Base-by-base conservation (phyloP, 2,113 vertebrate species). In the Atrichornis clamosus region DNA sequence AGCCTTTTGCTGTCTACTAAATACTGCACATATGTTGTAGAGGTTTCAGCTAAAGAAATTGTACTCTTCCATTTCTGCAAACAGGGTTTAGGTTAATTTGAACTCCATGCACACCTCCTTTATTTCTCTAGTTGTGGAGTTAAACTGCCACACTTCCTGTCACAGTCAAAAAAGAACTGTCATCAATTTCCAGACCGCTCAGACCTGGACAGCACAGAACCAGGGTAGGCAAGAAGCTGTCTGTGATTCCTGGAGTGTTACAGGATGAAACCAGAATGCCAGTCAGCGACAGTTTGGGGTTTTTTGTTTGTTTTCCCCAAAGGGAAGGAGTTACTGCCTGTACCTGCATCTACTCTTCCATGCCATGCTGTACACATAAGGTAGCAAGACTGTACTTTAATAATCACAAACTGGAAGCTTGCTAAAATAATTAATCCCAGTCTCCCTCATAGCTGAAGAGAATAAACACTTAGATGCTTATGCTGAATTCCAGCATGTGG, bases 401-500 rank as follows among this genome's bases (percentile, higher is more conserved):
- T 65, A 77, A 80, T 80, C 59, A 76, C 59, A 73, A 74, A 69
- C n/a, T 67, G 46, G 85, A 87, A 86, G 52, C 72, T 88, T 78
- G 39, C 50, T 73, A 47, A 77, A 0, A 56, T 77, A 84, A 90
- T 80, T 90, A 88, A 70, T 72, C 55, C 79, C 83, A 79, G 59
- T 21, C 65, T 91, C 35, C 35, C 23, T 79, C 70, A 35, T 42
- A 85, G 81, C n/a, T 91, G 67, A 79, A 76, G 12, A 27, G 23
- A 93, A 53, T 79, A 87, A 94, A 87, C 78, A 84, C 37, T 84
- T n/a, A 65, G 44, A 82, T 76, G 70, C 27, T 76, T 70, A 44
- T 70, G 75, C 65, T 85, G 47, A 83, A 93, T 79, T 91, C 70
- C 63, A 77, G 42, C 95, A 96, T 37, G 11, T 89, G 84, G 87